Percentiles rank a stretch among this genome's conserved stretches.
Evolutionary conservation across 2,888 invertebrate genomes (phyloP).

Genomic region (Ormyrus thymus): DNA sequence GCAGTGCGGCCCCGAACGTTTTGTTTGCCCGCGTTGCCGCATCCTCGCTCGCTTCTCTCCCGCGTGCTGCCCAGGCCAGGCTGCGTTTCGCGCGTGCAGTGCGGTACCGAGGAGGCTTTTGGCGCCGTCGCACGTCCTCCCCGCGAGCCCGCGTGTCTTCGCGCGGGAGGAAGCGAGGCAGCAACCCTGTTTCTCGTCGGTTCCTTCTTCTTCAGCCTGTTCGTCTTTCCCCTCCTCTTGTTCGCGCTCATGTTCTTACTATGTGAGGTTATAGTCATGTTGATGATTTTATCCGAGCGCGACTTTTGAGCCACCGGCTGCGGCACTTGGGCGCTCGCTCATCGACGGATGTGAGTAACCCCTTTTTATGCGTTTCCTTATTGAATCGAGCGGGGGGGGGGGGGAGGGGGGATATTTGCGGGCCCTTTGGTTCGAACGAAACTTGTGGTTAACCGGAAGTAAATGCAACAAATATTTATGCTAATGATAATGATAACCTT

Average conservation of each 20-base stretch:
- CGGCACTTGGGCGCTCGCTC: no score
- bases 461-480: no score
- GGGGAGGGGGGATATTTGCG: no score
- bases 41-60: background rate
- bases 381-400: no score
- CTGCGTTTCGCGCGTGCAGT: background rate
- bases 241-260: background rate
- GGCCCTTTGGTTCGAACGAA: no score
- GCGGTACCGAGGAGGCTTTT: background rate
- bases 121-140: no score
- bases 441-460: no score
- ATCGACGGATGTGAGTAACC: no score
- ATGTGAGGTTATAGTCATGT: background rate
- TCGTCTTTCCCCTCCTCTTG: background rate
- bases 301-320: background rate
- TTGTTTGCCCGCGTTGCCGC: no score
- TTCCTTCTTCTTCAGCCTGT: background rate
- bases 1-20: no score
- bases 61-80: background rate
- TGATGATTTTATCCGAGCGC: background rate
- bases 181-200: background rate
- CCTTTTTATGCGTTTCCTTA: no score
- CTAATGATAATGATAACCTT: no score
- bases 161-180: background rate
- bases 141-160: background rate